Conservation (phyloP, 2,888 invertebrate species). For the Drepana falcataria region DNA sequence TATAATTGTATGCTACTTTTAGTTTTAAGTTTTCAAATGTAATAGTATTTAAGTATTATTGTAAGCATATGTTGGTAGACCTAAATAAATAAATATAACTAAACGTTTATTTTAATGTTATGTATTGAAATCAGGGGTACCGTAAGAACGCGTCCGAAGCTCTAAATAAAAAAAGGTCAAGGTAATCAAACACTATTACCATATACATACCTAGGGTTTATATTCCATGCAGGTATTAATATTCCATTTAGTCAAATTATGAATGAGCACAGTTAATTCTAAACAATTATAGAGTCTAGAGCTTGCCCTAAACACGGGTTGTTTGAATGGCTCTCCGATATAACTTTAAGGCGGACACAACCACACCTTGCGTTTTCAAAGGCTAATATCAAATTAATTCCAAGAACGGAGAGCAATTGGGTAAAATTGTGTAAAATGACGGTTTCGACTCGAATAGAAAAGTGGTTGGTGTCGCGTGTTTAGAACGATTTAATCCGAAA, state of each 20-base stretch:
- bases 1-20: too few relatives aligned
- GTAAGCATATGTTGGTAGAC: too few relatives aligned
- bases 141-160: too few relatives aligned
- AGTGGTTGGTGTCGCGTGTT: slow-evolving; percentile 78
- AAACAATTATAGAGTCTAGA: slow-evolving; percentile 62
- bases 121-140: too few relatives aligned
- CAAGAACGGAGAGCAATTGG: slow-evolving; percentile 74
- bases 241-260: slow-evolving; percentile 43
- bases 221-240: too few relatives aligned
- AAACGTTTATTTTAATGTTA: too few relatives aligned
- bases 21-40: too few relatives aligned
- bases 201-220: too few relatives aligned
- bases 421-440: slow-evolving; percentile 79
- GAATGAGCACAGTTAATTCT: slow-evolving; percentile 53
- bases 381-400: slow-evolving; percentile 78
- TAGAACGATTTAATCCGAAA: slow-evolving; percentile 74
- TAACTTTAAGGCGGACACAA: slow-evolving; percentile 65
- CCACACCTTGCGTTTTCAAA: slow-evolving; percentile 78
- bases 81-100: too few relatives aligned
- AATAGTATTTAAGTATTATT: too few relatives aligned
- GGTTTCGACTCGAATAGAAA: slow-evolving; percentile 75
- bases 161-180: too few relatives aligned
- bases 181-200: too few relatives aligned
- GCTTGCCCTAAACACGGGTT: slow-evolving; percentile 64
- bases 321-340: slow-evolving; percentile 64